Base-by-base conservation (phyloP, 2,888 invertebrate genomes). In the Orthonychiurus folsomi region DNA sequence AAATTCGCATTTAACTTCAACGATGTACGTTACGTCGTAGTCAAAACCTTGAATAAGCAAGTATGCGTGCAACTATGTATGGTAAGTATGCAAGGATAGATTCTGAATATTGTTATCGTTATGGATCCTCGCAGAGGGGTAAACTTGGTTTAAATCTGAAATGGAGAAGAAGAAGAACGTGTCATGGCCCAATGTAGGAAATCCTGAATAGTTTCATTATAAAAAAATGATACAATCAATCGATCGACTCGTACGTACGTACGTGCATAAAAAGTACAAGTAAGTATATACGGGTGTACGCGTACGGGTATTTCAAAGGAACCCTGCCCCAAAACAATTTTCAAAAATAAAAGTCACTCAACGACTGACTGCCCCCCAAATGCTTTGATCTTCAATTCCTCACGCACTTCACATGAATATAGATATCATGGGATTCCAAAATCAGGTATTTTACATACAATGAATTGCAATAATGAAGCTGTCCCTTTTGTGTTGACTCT, bases 91-190 rank as follows among this genome's bases (percentile, higher is more conserved):
- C n/a, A n/a, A 15, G 5, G 37, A 5, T 15, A 37, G 37, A 37
- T 37, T 37, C 37, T 37, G 37, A 37, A 37, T 37, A 37, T 37
- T 37, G 37, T 37, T 37, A 37, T 37, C 37, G 37, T 37, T 37
- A 37, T 37, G 37, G 15, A 15, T 15, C 37, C 37, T 37, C 37
- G 5, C 37, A 37, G 15, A 37, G 37, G 15, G 15, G 9, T 37
- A 37, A 37, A 37, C 37, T 9, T 37, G 37, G 9, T 15, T 37
- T 37, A 37, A 37, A 37, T 37, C 37, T 37, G 37, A 37, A 5
- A 15, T 9, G 37, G 15, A 15, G 5, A 37, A 5, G 15, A 9
- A 9, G 37, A 9, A n/a, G n/a, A n/a, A n/a, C n/a, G n/a, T n/a
- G n/a, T n/a, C n/a, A n/a, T n/a, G n/a, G n/a, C n/a, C n/a, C n/a